Evolutionary conservation across 2,888 invertebrate genomes (phyloP).

Genomic region (Yponomeuta sedellus): DNA sequence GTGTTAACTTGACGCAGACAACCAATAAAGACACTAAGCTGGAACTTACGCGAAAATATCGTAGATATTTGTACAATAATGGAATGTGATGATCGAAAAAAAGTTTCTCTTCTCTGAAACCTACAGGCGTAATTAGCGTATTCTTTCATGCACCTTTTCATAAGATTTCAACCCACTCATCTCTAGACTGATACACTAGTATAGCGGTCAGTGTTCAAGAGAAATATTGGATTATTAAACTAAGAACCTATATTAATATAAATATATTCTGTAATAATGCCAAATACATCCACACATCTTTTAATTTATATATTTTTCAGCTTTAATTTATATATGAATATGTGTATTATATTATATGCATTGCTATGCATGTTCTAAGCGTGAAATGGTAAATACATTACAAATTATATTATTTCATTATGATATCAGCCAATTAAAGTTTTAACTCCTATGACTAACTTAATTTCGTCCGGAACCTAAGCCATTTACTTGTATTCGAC

Average conservation of each 20-base stretch:
- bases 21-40: background rate
- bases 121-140: constrained; percentile 28
- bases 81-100: constrained; percentile 64
- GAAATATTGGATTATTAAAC: constrained; percentile 10
- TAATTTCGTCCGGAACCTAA: too few species aligned
- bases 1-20: background rate
- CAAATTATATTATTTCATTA: background rate
- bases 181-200: too few species aligned
- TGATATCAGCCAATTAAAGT: background rate
- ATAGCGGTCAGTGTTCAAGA: too few species aligned
- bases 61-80: constrained; percentile 54
- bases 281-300: too few species aligned
- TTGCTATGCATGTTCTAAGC: too few species aligned
- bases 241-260: background rate
- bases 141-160: constrained; percentile 48
- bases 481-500: too few species aligned
- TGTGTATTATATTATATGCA: too few species aligned
- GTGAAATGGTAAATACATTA: too few species aligned
- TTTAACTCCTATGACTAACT: background rate
- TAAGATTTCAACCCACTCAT: constrained; percentile 23
- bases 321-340: too few species aligned
- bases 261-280: background rate
- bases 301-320: too few species aligned
- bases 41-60: background rate
- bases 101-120: background rate